These are phyloP conservation scores for Harmothoe impar DNA, from an alignment of 2,888 invertebrate genomes.

Conservation along the genomic window DNA sequence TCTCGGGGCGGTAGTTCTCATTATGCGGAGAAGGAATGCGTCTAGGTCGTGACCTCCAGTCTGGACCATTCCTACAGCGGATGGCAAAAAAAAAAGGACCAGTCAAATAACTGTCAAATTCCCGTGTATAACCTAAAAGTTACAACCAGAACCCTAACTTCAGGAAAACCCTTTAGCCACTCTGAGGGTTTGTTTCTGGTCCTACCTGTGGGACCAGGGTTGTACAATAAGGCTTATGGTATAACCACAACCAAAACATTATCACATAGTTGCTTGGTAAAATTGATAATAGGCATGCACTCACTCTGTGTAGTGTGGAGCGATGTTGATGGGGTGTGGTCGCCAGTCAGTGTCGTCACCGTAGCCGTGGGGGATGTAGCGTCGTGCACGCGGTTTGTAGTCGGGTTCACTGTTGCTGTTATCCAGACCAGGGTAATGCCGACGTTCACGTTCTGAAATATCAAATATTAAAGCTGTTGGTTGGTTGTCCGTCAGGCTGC, in stretches of 20 bases:
- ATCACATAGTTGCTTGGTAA: not conserved
- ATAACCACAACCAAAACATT: too few species aligned
- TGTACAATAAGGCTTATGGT: too few species aligned
- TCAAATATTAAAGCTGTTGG: slow-evolving; percentile 77
- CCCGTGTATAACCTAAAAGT: too few species aligned
- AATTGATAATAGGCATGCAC: not conserved
- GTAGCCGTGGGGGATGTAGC: slow-evolving; percentile 65
- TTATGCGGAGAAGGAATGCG: slow-evolving; percentile 77
- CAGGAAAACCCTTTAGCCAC: too few species aligned
- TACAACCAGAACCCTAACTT: too few species aligned
- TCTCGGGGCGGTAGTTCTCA: slow-evolving; percentile 78
- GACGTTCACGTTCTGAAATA: slow-evolving; percentile 81
- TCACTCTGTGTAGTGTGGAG: slow-evolving; percentile 60
- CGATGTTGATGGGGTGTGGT: slow-evolving; percentile 53
- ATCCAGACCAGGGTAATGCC: slow-evolving; percentile 59
- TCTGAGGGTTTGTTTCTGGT: too few species aligned
- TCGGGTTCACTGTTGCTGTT: slow-evolving; percentile 23
- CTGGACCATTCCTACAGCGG: slow-evolving; percentile 41
- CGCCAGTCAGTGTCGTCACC: slow-evolving; percentile 53
- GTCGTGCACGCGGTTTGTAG: not conserved
- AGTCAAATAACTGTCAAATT: too few species aligned
- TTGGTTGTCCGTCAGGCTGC: too few species aligned
- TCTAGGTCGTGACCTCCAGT: slow-evolving; percentile 69
- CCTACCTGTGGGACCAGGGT: too few species aligned
- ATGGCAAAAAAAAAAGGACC: too few species aligned